Percentiles rank a stretch among this genome's conserved stretches.
phyloP scores from a whole-genome alignment of 1,140 invertebrate genomes.

The Galleria mellonella region DNA sequence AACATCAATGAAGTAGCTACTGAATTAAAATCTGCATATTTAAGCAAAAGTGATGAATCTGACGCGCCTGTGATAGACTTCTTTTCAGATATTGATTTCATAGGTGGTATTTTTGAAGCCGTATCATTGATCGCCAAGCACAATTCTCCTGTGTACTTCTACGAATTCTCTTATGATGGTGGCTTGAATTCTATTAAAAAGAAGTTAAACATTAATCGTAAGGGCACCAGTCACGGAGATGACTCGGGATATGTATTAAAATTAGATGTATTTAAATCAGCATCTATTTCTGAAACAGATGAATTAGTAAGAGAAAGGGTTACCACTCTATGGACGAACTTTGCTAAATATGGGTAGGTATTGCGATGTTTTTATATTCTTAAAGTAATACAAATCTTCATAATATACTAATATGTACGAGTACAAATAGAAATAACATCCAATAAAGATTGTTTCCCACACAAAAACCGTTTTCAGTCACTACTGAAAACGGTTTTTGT shows the following conservation, averaged over 20 bases:
- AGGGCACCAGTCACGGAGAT: slow-evolving; percentile 59
- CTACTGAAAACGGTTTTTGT: too few species aligned
- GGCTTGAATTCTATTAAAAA: slow-evolving; percentile 57
- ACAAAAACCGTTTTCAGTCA: too few species aligned
- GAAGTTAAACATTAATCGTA: slow-evolving; percentile 30
- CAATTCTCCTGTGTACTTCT: slow-evolving; percentile 55
- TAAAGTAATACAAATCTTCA: too few species aligned
- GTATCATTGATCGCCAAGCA: slow-evolving; percentile 42
- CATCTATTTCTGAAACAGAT: slow-evolving; percentile 37
- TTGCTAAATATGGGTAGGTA: slow-evolving; percentile 68
- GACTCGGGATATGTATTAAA: slow-evolving; percentile 56
- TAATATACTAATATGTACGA: too few species aligned
- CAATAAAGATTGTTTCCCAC: too few species aligned
- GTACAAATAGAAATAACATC: too few species aligned
- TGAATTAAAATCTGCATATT: slow-evolving; percentile 48
- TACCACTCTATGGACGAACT: slow-evolving; percentile 70
- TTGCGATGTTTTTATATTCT: too few species aligned
- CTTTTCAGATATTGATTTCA: slow-evolving; percentile 58
- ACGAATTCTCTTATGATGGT: slow-evolving; percentile 62
- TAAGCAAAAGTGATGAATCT: slow-evolving; percentile 28
- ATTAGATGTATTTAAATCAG: slow-evolving; percentile 21
- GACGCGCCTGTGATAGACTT: slow-evolving; percentile 55
- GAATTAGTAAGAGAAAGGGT: slow-evolving; percentile 45
- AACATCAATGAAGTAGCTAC: slow-evolving; percentile 34
- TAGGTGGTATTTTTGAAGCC: slow-evolving; percentile 50